phyloP scores from a whole-genome alignment of 92 coral and sea anemone genomes.

The Zoanthus sansibaricus region DNA sequence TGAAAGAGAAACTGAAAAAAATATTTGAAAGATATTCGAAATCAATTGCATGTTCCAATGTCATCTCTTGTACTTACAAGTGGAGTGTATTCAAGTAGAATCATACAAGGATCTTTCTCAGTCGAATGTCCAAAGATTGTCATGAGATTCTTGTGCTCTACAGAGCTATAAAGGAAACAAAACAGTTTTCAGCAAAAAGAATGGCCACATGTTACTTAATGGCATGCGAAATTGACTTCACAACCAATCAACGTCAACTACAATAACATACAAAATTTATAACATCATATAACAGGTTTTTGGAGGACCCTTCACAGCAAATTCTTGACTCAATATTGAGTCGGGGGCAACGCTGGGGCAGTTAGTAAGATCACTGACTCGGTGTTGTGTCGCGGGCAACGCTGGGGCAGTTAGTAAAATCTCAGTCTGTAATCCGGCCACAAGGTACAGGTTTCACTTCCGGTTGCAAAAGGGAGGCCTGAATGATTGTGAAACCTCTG shows the following conservation, averaged over 20 bases:
- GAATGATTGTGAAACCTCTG: too few species aligned
- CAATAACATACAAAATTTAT: neutral
- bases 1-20: neutral
- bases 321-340: too few species aligned
- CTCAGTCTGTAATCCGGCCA: too few species aligned
- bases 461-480: too few species aligned
- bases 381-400: too few species aligned
- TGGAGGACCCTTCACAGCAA: too few species aligned
- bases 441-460: too few species aligned
- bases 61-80: slow-evolving; percentile 61
- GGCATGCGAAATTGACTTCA: neutral
- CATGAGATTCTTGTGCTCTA: slow-evolving; percentile 72
- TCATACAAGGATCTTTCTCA: slow-evolving; percentile 74
- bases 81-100: slow-evolving; percentile 70
- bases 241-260: neutral
- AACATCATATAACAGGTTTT: too few species aligned
- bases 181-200: neutral
- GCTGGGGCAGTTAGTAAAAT: too few species aligned
- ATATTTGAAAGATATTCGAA: neutral
- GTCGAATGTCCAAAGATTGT: slow-evolving; percentile 73
- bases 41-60: neutral
- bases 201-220: neutral
- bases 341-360: too few species aligned
- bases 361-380: too few species aligned
- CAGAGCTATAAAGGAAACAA: slow-evolving; percentile 47